Evolutionary conservation across 2,797 vertebrate genomes (phyloP).

Genomic region (Rallus crepitans): DNA sequence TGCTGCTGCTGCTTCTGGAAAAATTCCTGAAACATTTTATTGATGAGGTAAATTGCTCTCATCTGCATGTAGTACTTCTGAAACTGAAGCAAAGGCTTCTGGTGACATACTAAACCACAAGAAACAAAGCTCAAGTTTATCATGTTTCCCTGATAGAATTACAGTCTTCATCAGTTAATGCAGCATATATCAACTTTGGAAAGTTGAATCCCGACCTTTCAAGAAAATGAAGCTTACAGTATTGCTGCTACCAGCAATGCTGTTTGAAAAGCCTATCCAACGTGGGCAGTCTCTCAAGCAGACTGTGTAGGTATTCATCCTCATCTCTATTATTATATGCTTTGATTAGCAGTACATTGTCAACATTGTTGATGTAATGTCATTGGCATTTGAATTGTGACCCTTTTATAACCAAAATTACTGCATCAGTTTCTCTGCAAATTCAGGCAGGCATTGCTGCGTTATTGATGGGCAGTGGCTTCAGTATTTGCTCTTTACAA

Average conservation of each 20-base stretch:
- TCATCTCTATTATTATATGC: neutral
- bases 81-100: conserved; percentile 41
- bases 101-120: neutral
- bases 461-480: neutral
- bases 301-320: neutral
- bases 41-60: neutral
- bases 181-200: neutral
- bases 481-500: neutral
- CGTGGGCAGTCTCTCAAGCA: neutral
- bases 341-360: conserved; percentile 7
- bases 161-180: conserved; percentile 56
- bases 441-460: neutral
- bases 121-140: conserved; percentile 49
- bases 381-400: conserved; percentile 9
- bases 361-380: neutral
- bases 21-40: conserved; percentile 23
- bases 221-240: neutral
- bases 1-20: conserved; percentile 2
- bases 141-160: conserved; percentile 26
- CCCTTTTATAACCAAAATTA: conserved; percentile 7
- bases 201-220: conserved; percentile 26
- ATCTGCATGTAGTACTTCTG: neutral
- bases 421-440: conserved; percentile 1
- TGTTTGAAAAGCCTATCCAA: neutral
- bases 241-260: neutral